A percentile compares a stretch with the other conserved stretches of the same genome.
Conservation (phyloP, 2,797 vertebrate genomes). For the Octomys mimax region DNA sequence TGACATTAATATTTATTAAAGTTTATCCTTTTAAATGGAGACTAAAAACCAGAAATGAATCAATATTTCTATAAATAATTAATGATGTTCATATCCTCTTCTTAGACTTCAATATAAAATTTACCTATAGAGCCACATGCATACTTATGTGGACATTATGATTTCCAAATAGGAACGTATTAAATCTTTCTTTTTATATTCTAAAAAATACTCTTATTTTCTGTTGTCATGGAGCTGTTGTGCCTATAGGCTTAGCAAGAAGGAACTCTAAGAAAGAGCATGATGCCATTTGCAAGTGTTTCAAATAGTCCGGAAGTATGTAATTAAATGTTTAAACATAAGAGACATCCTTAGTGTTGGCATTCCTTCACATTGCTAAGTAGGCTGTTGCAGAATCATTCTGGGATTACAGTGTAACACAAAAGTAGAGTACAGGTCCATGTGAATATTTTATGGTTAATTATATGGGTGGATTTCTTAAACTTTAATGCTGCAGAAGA, state of each 20-base stretch:
- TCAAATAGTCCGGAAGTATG: not conserved
- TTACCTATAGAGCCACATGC: not conserved
- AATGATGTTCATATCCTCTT: constrained; percentile 48
- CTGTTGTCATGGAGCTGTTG: not conserved
- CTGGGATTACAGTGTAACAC: constrained; percentile 42
- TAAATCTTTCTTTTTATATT: constrained; percentile 48
- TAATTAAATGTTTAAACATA: constrained; percentile 65
- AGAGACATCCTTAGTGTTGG: constrained; percentile 35
- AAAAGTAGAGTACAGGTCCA: constrained; percentile 43
- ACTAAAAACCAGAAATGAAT: constrained; percentile 57
- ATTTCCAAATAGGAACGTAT: constrained; percentile 41
- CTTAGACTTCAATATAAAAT: constrained; percentile 28
- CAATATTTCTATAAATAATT: constrained; percentile 39
- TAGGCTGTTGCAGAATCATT: constrained; percentile 7
- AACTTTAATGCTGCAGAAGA: constrained; percentile 76
- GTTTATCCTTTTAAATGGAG: constrained; percentile 60
- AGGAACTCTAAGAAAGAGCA: constrained; percentile 50
- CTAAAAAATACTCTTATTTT: constrained; percentile 57
- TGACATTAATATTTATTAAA: constrained; percentile 60
- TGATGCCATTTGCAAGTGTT: not conserved
- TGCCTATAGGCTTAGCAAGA: constrained; percentile 16
- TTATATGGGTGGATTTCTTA: constrained; percentile 61
- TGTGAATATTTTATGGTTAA: constrained; percentile 81
- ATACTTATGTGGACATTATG: constrained; percentile 57
- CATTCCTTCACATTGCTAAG: constrained; percentile 42